phyloP scores from a whole-genome alignment of 1,140 invertebrate genomes.

The Trichomalopsis sarcophagae region DNA sequence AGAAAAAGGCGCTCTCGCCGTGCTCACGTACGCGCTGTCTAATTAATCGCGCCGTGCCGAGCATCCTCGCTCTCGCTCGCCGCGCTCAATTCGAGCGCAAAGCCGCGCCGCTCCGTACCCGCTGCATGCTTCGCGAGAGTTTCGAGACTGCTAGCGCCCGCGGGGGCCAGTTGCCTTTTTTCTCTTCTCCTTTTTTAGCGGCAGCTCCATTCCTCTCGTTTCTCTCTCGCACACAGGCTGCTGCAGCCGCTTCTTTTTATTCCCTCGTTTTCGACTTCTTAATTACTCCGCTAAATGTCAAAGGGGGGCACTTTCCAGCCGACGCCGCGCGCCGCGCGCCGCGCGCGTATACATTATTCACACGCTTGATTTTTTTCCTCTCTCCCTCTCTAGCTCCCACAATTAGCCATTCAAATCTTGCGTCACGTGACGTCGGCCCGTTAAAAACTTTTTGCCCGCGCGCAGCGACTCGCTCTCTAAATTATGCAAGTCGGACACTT shows the following conservation, averaged over 20 bases:
- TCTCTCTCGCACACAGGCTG: not conserved
- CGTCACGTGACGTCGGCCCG: not conserved
- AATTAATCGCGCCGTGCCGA: slow-evolving; percentile 11
- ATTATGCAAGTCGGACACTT: slow-evolving; percentile 5
- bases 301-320: not conserved
- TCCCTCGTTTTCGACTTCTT: slow-evolving; percentile 14
- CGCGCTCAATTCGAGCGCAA: not conserved
- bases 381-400: not conserved
- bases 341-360: not conserved
- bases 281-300: slow-evolving; percentile 18
- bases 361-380: slow-evolving; percentile 6
- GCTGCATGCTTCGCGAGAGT: not conserved
- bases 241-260: not conserved
- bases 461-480: not conserved
- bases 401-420: slow-evolving; percentile 18
- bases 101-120: not conserved
- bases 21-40: not conserved
- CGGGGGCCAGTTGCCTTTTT: not conserved
- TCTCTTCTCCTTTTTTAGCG: not conserved
- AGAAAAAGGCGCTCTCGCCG: not conserved
- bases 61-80: not conserved
- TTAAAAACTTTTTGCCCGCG: not conserved
- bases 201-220: no score
- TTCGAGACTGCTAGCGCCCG: not conserved
- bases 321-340: not conserved